A percentile compares a stretch with the other conserved stretches of the same genome.
Conservation (phyloP, 2,888 invertebrate species). For the Muschampia plurimacula region DNA sequence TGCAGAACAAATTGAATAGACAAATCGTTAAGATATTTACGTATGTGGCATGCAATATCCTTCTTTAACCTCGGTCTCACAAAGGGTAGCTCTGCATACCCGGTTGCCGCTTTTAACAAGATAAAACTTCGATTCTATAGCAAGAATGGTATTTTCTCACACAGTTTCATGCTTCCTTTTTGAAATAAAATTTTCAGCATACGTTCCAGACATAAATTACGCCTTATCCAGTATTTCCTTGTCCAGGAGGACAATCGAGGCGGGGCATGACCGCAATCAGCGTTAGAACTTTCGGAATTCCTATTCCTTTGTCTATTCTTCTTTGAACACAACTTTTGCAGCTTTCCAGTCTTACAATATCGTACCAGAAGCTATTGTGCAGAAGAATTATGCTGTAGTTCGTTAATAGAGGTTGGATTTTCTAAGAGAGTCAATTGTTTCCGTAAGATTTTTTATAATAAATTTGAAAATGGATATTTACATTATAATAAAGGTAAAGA, state of each 20-base stretch:
- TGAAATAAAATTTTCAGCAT: slow-evolving; percentile 19
- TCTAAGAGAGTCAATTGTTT: neutral
- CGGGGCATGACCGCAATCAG: slow-evolving; percentile 34
- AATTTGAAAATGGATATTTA: too few relatives aligned
- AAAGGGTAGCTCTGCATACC: neutral
- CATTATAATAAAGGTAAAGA: too few relatives aligned
- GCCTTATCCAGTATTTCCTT: slow-evolving; percentile 22
- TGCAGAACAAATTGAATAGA: neutral
- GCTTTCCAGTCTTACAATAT: slow-evolving; percentile 8
- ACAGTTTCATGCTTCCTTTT: slow-evolving; percentile 7
- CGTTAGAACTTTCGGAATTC: slow-evolving; percentile 30
- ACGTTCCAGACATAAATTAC: slow-evolving; percentile 26
- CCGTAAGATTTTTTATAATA: neutral
- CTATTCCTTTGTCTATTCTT: slow-evolving; percentile 34
- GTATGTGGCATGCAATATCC: neutral
- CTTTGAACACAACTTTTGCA: slow-evolving; percentile 28
- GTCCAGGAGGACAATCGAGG: slow-evolving; percentile 23
- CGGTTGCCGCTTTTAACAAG: neutral
- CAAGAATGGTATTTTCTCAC: slow-evolving; percentile 3
- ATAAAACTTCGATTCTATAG: slow-evolving; percentile 1
- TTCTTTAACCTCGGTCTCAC: neutral
- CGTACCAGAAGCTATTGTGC: slow-evolving; percentile 11
- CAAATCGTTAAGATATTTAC: neutral
- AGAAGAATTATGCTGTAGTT: neutral
- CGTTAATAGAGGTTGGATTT: slow-evolving; percentile 2